These are phyloP conservation scores for Zhengitettix transpicula DNA, from an alignment of 2,888 invertebrate genomes.

Conservation along the genomic window DNA sequence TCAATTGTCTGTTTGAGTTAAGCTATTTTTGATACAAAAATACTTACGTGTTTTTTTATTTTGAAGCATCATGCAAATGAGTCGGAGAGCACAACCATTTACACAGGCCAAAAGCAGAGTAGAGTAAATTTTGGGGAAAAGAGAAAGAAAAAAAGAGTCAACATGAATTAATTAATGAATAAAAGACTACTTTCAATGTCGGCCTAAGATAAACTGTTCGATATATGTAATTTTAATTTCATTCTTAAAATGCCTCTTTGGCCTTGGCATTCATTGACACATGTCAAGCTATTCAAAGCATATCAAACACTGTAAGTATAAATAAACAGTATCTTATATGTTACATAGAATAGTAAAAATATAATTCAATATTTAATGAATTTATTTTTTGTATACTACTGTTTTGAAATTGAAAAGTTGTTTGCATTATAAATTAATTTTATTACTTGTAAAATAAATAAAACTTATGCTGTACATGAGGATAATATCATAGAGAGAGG, in stretches of 20 bases:
- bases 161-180: conserved; percentile 6
- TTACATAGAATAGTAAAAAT: background rate
- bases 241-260: background rate
- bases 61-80: conserved; percentile 61
- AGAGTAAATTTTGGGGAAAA: conserved; percentile 59
- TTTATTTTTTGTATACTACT: conserved; percentile 3
- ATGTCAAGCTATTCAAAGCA: conserved; percentile 2
- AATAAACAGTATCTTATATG: background rate
- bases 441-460: background rate
- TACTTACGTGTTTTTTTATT: conserved; percentile 57
- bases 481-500: background rate
- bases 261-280: background rate
- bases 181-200: background rate
- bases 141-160: conserved; percentile 35
- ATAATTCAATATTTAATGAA: background rate
- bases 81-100: conserved; percentile 65
- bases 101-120: conserved; percentile 60
- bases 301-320: conserved; percentile 6
- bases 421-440: background rate
- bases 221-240: background rate
- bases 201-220: background rate
- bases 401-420: background rate
- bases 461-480: background rate
- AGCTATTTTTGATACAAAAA: conserved; percentile 17
- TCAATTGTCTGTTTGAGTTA: background rate